Evolutionary conservation across 2,113 vertebrate species (phyloP), one percentile per base, ranked within the genome.

Genomic region (Nibea albiflora): DNA sequence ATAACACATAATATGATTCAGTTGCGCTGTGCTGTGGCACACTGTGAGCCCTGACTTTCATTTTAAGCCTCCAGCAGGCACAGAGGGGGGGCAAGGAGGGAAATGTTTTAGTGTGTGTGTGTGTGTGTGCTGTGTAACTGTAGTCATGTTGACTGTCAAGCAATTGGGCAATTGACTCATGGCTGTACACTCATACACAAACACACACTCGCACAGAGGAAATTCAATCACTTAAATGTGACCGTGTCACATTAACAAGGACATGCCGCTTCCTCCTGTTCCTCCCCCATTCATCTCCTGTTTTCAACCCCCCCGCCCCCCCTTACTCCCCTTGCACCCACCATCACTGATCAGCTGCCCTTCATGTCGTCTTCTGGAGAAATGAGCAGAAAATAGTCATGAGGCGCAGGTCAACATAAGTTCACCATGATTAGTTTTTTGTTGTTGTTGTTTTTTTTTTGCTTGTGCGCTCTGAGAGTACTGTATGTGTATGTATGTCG

Each of bases 221-320:
- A 92, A 90, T 89, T 67, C 86, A 90, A 87, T 92, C 90, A 86
- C 87, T 92, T 88, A 83, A 90, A 92, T 81, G 89, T 82, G 89
- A 91, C 86, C 31, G 58, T 91, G 89, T 91, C 85, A 89, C 77
- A 90, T 92, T 93, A 92, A 89, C 91, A 90, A 91, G 81, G 85
- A 92, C 89, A 75, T 78, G 79, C 68, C 60, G 19, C 89, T 92
- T 93, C 92, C 92, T 93, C 83, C 73, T 15, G 22, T 54, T 73
- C 85, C 82, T 78, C 78, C 86, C 75, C 78, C 49, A 57, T 46
- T 80, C 81, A 73, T 73, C 84, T 88, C 87, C 81, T 44, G 42
- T 54, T 76, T 75, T 76, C 63, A 49, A 28, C 56, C 24, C 19
- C 53, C 35, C 15, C 63, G 22, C 56, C 67, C n/a, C 28, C 28